phyloP scores from a whole-genome alignment of 2,113 vertebrate genomes.

The Trematomus loennbergii region DNA sequence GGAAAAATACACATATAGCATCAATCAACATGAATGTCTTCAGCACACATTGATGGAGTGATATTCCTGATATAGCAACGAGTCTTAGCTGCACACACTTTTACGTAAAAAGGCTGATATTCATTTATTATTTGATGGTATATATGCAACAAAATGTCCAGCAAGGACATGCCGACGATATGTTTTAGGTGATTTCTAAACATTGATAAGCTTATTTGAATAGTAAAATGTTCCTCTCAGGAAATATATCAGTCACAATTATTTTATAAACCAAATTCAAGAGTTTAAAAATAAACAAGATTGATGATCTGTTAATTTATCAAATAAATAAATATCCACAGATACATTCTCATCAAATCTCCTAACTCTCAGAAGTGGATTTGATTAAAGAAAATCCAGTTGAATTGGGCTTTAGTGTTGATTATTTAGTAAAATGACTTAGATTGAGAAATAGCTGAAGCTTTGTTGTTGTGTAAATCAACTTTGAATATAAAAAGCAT shows the following conservation, averaged over 20 bases:
- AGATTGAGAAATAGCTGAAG: background rate
- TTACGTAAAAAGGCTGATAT: no score
- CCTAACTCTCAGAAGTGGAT: background rate
- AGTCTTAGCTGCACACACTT: background rate
- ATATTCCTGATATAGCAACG: background rate
- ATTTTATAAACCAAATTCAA: background rate
- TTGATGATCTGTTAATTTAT: no score
- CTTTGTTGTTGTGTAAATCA: background rate
- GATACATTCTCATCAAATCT: background rate
- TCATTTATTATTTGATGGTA: no score
- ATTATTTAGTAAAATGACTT: background rate
- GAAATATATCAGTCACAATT: background rate
- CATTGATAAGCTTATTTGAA: background rate
- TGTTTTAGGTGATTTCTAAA: background rate
- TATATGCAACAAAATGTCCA: no score
- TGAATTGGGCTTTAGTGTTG: background rate
- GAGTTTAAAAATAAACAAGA: no score
- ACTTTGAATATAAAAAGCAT: background rate
- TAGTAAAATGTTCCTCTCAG: background rate
- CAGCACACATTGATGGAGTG: background rate
- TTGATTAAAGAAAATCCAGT: background rate
- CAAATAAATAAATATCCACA: background rate
- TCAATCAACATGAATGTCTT: background rate
- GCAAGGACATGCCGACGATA: background rate
- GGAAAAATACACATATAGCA: background rate